phyloP scores from a whole-genome alignment of 2,113 vertebrate species.

The Crypturellus undulatus region DNA sequence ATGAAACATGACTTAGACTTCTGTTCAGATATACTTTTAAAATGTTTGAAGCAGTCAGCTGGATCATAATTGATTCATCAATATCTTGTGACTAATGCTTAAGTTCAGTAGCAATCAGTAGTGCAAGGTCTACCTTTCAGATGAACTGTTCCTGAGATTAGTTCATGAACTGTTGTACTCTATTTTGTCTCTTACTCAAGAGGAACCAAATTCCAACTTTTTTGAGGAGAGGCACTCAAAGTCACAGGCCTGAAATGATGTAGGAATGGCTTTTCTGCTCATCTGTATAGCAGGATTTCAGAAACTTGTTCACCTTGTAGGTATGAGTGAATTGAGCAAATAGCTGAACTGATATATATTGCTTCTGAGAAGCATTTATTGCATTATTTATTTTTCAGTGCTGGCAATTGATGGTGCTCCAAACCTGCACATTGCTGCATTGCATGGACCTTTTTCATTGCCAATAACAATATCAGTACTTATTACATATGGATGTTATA shows the following conservation, averaged over 20 bases:
- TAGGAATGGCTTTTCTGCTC: not conserved
- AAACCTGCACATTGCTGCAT: not conserved
- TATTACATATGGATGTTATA: rapidly evolving
- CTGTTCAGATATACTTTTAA: constrained; percentile 1
- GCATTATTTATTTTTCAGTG: not conserved
- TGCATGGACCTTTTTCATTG: rapidly evolving
- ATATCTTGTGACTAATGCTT: constrained; percentile 12
- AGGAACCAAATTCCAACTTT: not conserved
- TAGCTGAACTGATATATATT: not conserved
- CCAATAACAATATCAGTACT: not conserved
- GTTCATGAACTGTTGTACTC: not conserved
- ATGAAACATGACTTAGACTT: not conserved
- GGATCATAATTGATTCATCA: constrained; percentile 32
- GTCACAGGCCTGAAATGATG: not conserved
- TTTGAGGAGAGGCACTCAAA: not conserved
- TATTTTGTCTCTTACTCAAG: not conserved
- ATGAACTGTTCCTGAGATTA: not conserved
- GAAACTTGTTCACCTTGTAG: not conserved
- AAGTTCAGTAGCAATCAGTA: not conserved
- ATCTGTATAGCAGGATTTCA: not conserved
- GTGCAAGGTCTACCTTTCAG: not conserved
- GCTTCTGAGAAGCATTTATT: not conserved
- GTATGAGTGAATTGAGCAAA: not conserved
- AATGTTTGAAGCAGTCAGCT: not conserved
- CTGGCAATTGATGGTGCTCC: not conserved